Percentiles rank a stretch among this genome's conserved stretches.
phyloP scores from a whole-genome alignment of 1,140 invertebrate genomes.

The Solen grandis region DNA sequence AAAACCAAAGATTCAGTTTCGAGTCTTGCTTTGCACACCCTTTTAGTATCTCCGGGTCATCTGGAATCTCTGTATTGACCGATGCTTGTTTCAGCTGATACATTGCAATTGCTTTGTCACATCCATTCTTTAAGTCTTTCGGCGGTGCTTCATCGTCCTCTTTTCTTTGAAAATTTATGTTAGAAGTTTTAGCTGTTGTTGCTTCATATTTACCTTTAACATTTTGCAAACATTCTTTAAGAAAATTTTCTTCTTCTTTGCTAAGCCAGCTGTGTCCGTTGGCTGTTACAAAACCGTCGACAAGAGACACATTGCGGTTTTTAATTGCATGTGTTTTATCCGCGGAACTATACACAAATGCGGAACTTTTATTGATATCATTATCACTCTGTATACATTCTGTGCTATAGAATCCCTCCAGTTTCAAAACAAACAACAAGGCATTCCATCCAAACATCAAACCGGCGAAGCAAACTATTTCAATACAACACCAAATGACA shows the following conservation, averaged over 20 bases:
- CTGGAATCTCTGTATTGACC: not conserved
- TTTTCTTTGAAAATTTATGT: not conserved
- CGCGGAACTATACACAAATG: not conserved
- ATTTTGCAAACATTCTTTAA: not conserved
- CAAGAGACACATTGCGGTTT: not conserved
- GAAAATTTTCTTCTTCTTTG: not conserved
- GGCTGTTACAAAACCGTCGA: not conserved
- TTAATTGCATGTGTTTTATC: not conserved
- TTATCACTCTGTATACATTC: not conserved
- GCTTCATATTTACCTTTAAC: not conserved
- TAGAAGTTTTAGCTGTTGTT: not conserved
- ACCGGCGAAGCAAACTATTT: slow-evolving; percentile 39
- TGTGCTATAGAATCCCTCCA: slow-evolving; percentile 33
- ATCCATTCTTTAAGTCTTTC: not conserved
- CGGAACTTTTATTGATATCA: not conserved
- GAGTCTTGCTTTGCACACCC: slow-evolving; percentile 30
- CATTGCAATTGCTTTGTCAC: not conserved
- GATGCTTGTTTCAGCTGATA: not conserved
- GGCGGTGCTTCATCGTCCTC: too few relatives aligned
- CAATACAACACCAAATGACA: slow-evolving; percentile 34
- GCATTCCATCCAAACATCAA: slow-evolving; percentile 39
- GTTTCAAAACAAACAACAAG: slow-evolving; percentile 23
- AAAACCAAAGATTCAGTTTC: slow-evolving; percentile 43
- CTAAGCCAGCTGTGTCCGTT: not conserved
- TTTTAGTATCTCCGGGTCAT: not conserved